A percentile compares a stretch with the other conserved stretches of the same genome.
Conservation (phyloP, 2,888 invertebrate genomes). For the Ophion ventricosus region DNA sequence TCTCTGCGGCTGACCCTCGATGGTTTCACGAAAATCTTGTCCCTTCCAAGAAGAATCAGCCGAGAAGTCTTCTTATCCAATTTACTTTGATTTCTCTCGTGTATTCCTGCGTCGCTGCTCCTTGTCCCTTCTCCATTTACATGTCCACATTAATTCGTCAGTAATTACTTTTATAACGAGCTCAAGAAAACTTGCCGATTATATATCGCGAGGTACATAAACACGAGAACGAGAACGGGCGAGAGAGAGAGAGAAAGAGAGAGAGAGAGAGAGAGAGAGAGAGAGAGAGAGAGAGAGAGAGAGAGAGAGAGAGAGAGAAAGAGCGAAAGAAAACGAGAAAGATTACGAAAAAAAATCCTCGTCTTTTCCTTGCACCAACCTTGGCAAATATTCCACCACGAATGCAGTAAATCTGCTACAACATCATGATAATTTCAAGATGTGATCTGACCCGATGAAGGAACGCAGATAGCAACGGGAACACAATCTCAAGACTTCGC, state of each 20-base stretch:
- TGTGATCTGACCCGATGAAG: slow-evolving; percentile 56
- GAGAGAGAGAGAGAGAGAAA: not conserved
- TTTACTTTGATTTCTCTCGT: slow-evolving; percentile 26
- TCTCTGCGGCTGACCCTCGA: not conserved
- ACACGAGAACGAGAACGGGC: not conserved
- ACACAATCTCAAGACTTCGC: slow-evolving; percentile 43
- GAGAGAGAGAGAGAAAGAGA: slow-evolving; percentile 19
- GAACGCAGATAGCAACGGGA: slow-evolving; percentile 35
- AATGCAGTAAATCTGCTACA: slow-evolving; percentile 33
- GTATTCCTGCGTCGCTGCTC: not conserved
- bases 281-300: not conserved
- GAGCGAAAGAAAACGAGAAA: not conserved
- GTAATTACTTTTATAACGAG: slow-evolving; percentile 60
- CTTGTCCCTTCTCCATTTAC: slow-evolving; percentile 9
- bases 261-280: slow-evolving; percentile 5
- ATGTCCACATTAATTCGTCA: slow-evolving; percentile 33
- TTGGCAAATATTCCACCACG: slow-evolving; percentile 6
- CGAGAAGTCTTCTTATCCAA: slow-evolving; percentile 20
- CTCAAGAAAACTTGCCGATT: slow-evolving; percentile 46
- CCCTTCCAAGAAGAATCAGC: not conserved
- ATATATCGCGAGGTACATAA: not conserved
- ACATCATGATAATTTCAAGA: slow-evolving; percentile 50
- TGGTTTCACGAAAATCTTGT: slow-evolving; percentile 12
- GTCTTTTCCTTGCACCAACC: not conserved
- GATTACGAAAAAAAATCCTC: too few species aligned